Percentiles rank a stretch among this genome's conserved stretches.
phyloP scores from a whole-genome alignment of 2,797 vertebrate genomes.

The Scolopax bukidnonensis region DNA sequence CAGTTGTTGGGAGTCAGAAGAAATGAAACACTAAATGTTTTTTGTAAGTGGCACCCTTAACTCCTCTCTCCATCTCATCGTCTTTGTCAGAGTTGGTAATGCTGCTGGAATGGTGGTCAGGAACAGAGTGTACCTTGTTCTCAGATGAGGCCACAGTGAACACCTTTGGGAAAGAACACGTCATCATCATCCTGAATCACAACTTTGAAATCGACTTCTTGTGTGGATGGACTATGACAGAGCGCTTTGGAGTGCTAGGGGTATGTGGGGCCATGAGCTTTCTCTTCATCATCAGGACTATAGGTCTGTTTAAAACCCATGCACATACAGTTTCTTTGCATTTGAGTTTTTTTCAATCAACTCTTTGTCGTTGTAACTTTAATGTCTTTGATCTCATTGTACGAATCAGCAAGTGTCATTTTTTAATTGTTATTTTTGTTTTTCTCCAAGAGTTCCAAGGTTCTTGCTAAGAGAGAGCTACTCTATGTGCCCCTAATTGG shows the following conservation, averaged over 20 bases:
- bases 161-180: conserved; percentile 93
- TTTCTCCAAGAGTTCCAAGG: conserved; percentile 91
- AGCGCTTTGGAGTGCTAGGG: conserved; percentile 93
- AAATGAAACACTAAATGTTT: neutral
- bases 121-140: conserved; percentile 95
- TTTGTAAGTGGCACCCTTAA: neutral
- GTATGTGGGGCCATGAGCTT: conserved; percentile 74
- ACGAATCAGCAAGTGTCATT: neutral
- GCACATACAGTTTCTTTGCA: neutral
- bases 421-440: neutral
- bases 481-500: conserved; percentile 96
- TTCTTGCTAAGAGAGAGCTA: conserved; percentile 95
- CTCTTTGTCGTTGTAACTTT: neutral
- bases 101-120: conserved; percentile 99
- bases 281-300: neutral
- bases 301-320: neutral
- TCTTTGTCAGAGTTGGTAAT: conserved; percentile 90
- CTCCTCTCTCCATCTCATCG: neutral
- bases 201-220: conserved; percentile 99
- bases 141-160: conserved; percentile 89
- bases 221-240: conserved; percentile 99
- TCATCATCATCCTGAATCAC: conserved; percentile 97
- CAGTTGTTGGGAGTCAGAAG: neutral
- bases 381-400: neutral
- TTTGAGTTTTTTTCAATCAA: neutral